A percentile compares a stretch with the other conserved stretches of the same genome.
phyloP scores from a whole-genome alignment of 2,113 vertebrate genomes.

The Cynopterus brachyotis region DNA sequence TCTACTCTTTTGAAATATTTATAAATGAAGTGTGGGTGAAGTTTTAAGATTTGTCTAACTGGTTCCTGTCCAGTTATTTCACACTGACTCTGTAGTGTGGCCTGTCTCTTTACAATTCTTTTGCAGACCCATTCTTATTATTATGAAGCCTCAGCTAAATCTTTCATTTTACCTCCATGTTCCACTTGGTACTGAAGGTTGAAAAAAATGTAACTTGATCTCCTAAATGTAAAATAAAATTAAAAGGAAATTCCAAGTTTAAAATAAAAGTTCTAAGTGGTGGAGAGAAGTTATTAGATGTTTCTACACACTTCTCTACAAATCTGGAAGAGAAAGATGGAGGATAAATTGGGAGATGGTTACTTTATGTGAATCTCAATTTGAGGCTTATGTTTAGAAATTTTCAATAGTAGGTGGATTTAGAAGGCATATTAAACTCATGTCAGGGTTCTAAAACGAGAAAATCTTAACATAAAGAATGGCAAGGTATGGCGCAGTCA shows the following conservation, averaged over 20 bases:
- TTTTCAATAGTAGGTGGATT: neutral
- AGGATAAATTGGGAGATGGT: neutral
- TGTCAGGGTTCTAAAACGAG: neutral
- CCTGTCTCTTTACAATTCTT: neutral
- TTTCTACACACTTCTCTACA: neutral
- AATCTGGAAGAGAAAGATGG: neutral
- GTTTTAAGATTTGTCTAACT: neutral
- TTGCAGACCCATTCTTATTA: neutral
- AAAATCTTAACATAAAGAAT: neutral
- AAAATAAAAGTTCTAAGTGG: neutral
- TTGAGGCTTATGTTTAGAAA: neutral
- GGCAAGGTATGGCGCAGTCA: rapidly evolving
- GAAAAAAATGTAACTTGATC: neutral
- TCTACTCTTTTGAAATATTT: neutral
- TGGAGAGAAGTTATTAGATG: neutral
- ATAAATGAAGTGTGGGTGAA: neutral
- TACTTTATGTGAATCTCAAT: neutral
- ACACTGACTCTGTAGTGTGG: rapidly evolving
- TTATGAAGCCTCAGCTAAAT: neutral
- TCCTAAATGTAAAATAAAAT: neutral
- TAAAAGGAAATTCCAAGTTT: no score
- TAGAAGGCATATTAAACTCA: neutral
- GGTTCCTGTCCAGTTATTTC: neutral
- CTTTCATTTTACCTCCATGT: neutral
- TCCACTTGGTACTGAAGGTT: neutral